phyloP scores from a whole-genome alignment of 2,113 vertebrate species.

The Grallaria varia region DNA sequence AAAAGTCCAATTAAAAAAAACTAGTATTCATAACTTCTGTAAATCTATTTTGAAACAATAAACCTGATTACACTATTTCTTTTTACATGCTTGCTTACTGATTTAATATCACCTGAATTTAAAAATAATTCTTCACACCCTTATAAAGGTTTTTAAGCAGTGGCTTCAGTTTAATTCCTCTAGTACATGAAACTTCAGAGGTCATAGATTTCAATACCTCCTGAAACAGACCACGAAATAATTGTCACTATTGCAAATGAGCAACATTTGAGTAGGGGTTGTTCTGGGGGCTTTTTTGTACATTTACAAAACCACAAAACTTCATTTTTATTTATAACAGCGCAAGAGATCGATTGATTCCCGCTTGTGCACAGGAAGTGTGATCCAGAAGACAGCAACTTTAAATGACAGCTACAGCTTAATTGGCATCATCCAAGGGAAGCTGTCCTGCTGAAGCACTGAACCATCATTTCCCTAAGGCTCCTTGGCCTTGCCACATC shows the following conservation, averaged over 20 bases:
- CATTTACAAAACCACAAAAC: not conserved
- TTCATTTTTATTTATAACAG: conserved; percentile 26
- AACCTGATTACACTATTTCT: conserved; percentile 38
- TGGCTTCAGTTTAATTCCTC: not conserved
- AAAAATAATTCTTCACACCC: not conserved
- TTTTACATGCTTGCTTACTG: conserved; percentile 32
- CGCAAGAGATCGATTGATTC: conserved; percentile 16
- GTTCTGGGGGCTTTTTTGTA: not conserved
- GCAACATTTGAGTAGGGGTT: not conserved
- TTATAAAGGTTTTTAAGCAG: not conserved
- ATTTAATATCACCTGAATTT: not conserved
- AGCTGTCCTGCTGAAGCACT: conserved; percentile 35
- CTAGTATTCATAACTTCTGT: conserved; percentile 82
- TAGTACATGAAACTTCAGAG: not conserved
- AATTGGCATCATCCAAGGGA: conserved; percentile 49
- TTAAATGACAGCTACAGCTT: conserved; percentile 61
- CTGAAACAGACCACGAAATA: not conserved
- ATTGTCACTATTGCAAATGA: not conserved
- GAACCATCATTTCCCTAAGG: conserved; percentile 39
- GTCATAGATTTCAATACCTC: not conserved
- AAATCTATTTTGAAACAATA: conserved; percentile 76
- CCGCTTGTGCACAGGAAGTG: conserved; percentile 16
- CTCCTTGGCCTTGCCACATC: conserved; percentile 12
- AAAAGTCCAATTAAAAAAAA: conserved; percentile 88
- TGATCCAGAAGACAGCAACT: not conserved